Percentiles rank a stretch among this genome's conserved stretches.
Conservation (phyloP, 1,140 invertebrate genomes). For the Branchinecta lynchi region DNA sequence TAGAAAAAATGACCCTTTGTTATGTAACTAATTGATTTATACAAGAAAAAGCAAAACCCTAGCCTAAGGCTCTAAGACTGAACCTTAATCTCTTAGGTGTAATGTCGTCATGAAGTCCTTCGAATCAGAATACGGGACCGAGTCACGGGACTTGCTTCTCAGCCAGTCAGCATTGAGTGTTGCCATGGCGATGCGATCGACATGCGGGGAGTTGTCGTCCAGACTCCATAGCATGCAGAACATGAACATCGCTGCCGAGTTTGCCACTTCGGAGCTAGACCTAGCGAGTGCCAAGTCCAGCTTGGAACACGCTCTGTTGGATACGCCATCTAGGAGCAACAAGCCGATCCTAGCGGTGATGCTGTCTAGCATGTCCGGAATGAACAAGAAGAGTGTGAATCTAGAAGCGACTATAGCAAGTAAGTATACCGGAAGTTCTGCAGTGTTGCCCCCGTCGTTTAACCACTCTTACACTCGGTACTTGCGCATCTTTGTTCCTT, state of each 20-base stretch:
- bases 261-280: background rate
- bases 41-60: too few species aligned
- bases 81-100: background rate
- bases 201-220: background rate
- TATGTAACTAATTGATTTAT: too few species aligned
- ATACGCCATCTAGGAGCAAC: background rate
- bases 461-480: too few species aligned
- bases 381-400: background rate
- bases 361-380: background rate
- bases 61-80: background rate
- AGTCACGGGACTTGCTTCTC: background rate
- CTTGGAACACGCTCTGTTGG: background rate
- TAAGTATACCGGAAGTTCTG: background rate
- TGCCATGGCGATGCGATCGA: background rate
- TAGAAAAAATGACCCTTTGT: too few species aligned
- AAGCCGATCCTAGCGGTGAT: background rate
- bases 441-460: too few species aligned
- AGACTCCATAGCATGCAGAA: background rate
- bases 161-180: slow-evolving; percentile 8
- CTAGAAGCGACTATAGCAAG: slow-evolving; percentile 1
- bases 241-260: background rate
- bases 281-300: background rate
- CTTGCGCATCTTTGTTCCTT: too few species aligned
- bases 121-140: background rate
- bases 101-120: background rate